Evolutionary conservation across 2,797 vertebrate genomes (phyloP).

Genomic region (Clamator glandarius): DNA sequence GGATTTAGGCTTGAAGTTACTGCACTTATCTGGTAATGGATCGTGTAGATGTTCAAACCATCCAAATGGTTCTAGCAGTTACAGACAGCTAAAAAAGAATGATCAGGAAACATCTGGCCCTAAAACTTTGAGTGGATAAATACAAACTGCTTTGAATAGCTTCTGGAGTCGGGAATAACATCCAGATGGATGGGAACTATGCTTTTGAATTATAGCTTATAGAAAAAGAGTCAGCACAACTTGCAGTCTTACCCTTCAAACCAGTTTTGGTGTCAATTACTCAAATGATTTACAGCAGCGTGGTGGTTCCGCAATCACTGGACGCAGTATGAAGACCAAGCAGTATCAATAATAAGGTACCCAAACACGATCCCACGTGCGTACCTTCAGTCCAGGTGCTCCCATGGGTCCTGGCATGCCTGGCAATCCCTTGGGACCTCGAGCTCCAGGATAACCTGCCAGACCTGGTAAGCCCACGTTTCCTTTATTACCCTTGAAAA

Average conservation of each 20-base stretch:
- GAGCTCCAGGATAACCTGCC: constrained; percentile 85
- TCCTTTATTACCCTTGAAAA: constrained; percentile 86
- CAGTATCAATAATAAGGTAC: not conserved
- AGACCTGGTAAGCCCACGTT: constrained; percentile 81
- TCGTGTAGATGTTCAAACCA: not conserved
- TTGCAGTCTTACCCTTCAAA: not conserved
- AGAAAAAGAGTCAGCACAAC: not conserved
- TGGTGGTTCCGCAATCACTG: not conserved
- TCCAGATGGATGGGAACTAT: not conserved
- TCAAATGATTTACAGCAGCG: not conserved
- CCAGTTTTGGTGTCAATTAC: not conserved
- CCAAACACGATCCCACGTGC: not conserved
- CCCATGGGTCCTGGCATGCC: constrained; percentile 87
- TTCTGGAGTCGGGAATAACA: not conserved
- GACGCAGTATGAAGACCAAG: not conserved
- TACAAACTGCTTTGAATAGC: not conserved
- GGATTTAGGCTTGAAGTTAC: not conserved
- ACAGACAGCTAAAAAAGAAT: not conserved
- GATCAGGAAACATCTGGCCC: not conserved
- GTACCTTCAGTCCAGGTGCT: constrained; percentile 87
- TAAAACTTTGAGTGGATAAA: not conserved
- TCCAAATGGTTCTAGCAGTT: not conserved
- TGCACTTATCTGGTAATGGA: not conserved
- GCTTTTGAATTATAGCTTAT: not conserved
- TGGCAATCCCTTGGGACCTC: constrained; percentile 84